These are phyloP conservation scores for Pseudopleuronectes americanus DNA, from an alignment of 2,797 vertebrate species.

Conservation along the genomic window DNA sequence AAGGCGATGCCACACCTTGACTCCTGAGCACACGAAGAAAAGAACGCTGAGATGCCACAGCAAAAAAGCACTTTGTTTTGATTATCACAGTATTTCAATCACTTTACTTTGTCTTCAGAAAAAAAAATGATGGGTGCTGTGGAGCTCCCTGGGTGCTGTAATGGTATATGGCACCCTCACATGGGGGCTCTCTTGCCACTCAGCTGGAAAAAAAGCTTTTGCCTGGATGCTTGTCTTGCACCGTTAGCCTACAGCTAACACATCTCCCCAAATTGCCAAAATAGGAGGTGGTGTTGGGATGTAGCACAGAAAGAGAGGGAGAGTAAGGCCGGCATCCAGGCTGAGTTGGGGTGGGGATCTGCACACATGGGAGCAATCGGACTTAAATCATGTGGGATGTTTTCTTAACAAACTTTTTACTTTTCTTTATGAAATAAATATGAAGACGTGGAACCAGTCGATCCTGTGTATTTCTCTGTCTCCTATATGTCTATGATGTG, in stretches of 20 bases:
- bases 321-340: constrained; percentile 65
- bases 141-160: constrained; percentile 66
- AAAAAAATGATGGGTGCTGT: constrained; percentile 71
- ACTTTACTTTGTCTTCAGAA: constrained; percentile 74
- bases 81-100: constrained; percentile 78
- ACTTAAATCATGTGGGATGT: constrained; percentile 73
- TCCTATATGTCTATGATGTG: constrained; percentile 16
- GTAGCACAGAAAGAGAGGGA: constrained; percentile 61
- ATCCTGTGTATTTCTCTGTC: constrained; percentile 39
- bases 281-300: constrained; percentile 65
- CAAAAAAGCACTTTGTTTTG: constrained; percentile 81
- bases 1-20: constrained; percentile 86
- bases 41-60: constrained; percentile 76
- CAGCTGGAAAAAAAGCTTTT: constrained; percentile 38
- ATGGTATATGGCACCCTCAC: constrained; percentile 53
- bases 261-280: constrained; percentile 77
- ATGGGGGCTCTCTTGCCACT: constrained; percentile 60
- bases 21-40: constrained; percentile 66
- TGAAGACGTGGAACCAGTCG: constrained; percentile 71
- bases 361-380: constrained; percentile 38
- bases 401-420: constrained; percentile 82
- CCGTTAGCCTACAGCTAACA: constrained; percentile 63
- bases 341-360: constrained; percentile 22
- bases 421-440: constrained; percentile 85
- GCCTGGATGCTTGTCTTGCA: constrained; percentile 71